Conservation (phyloP, 2,113 vertebrate species). For the Ammodramus savannarum region DNA sequence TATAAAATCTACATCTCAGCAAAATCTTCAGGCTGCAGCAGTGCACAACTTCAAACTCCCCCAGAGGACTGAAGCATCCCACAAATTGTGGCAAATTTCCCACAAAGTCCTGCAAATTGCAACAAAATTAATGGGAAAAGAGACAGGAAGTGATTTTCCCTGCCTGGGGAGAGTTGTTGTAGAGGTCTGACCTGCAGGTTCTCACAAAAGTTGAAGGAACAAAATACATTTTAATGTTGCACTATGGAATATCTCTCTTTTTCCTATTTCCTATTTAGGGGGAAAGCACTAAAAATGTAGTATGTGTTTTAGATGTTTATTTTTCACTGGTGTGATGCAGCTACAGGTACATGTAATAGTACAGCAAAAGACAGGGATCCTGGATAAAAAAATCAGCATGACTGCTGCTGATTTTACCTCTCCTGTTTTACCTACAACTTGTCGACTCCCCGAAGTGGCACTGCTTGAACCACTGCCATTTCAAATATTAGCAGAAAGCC, state of each 20-base stretch:
- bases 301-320: constrained; percentile 31
- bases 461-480: constrained; percentile 44
- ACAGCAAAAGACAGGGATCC: neutral
- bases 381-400: neutral
- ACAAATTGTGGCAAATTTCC: constrained; percentile 71
- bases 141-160: constrained; percentile 70
- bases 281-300: constrained; percentile 30
- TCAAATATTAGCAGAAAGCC: constrained; percentile 62
- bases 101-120: constrained; percentile 68
- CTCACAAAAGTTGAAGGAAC: constrained; percentile 47
- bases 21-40: constrained; percentile 26
- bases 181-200: constrained; percentile 67
- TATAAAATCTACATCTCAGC: constrained; percentile 50
- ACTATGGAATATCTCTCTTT: constrained; percentile 42
- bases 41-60: constrained; percentile 59
- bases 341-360: neutral
- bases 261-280: constrained; percentile 46
- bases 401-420: neutral
- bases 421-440: neutral
- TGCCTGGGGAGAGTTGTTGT: constrained; percentile 60
- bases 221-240: constrained; percentile 57
- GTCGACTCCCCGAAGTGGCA: constrained; percentile 1
- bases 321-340: neutral
- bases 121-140: constrained; percentile 71
- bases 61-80: constrained; percentile 37